phyloP scores from a whole-genome alignment of 2,113 vertebrate species.

The Misgurnus anguillicaudatus region DNA sequence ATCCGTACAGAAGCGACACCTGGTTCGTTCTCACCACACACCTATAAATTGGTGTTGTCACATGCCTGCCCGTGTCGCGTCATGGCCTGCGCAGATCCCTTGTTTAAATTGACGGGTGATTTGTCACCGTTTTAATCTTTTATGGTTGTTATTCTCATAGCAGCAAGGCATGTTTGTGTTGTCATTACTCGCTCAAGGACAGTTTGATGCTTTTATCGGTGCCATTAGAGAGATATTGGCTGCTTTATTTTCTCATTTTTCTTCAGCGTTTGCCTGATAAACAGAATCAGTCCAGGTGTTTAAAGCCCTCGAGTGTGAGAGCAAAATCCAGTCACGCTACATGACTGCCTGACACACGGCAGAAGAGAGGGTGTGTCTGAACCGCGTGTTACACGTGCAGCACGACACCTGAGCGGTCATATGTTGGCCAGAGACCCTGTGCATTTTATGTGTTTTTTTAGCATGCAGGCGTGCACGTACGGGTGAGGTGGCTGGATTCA shows the following conservation, averaged over 20 bases:
- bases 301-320: slow-evolving; percentile 32
- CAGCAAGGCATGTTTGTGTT: not conserved
- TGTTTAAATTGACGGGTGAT: slow-evolving; percentile 37
- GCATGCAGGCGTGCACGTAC: not conserved
- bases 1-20: slow-evolving; percentile 23
- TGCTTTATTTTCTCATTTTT: slow-evolving; percentile 38
- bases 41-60: slow-evolving; percentile 37
- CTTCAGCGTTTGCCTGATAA: slow-evolving; percentile 40
- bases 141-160: slow-evolving; percentile 30
- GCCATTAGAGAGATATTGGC: slow-evolving; percentile 21
- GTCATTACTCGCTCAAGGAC: slow-evolving; percentile 36
- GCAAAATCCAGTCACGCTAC: slow-evolving; percentile 33
- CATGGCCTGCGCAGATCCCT: slow-evolving; percentile 23
- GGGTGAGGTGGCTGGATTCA: slow-evolving; percentile 61
- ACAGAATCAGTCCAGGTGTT: slow-evolving; percentile 38
- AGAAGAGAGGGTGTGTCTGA: slow-evolving; percentile 18
- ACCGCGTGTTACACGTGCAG: not conserved
- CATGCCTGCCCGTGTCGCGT: slow-evolving; percentile 31
- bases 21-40: slow-evolving; percentile 38
- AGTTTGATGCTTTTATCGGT: slow-evolving; percentile 27
- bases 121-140: slow-evolving; percentile 45
- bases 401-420: slow-evolving; percentile 27
- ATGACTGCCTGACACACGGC: slow-evolving; percentile 7
- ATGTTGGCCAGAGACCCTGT: not conserved
- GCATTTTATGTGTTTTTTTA: slow-evolving; percentile 3